phyloP scores from a whole-genome alignment of 2,113 vertebrate genomes.

The Telmatochromis sp. region DNA sequence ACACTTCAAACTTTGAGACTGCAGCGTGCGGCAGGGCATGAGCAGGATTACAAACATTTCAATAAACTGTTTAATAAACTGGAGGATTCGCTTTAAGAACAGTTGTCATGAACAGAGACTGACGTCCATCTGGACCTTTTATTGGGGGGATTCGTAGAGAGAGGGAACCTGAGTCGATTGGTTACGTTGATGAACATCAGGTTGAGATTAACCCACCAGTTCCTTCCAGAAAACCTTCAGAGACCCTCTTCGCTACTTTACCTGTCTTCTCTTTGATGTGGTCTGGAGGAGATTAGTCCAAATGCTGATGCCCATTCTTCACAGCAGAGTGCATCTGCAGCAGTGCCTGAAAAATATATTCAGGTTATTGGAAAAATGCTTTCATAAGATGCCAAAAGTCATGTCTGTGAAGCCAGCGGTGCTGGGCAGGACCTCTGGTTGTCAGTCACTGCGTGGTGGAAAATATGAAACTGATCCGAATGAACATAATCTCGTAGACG shows the following conservation, averaged over 20 bases:
- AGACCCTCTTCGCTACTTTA: constrained; percentile 11
- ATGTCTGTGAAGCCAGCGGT: not conserved
- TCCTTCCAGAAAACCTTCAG: constrained; percentile 27
- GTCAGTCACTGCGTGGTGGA: not conserved
- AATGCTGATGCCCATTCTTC: not conserved
- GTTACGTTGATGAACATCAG: constrained; percentile 13
- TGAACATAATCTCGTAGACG: rapidly evolving
- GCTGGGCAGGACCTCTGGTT: not conserved
- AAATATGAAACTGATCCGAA: not conserved
- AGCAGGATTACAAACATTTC: not conserved
- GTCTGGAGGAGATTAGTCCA: constrained; percentile 22
- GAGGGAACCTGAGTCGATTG: not conserved
- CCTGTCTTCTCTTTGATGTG: constrained; percentile 25
- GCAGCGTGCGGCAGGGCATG: not conserved
- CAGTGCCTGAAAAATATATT: not conserved
- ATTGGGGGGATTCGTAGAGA: not conserved
- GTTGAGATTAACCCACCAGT: constrained; percentile 12
- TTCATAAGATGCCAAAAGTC: not conserved
- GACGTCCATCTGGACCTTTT: not conserved
- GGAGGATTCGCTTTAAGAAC: not conserved
- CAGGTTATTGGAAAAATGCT: not conserved
- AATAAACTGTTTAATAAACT: not conserved
- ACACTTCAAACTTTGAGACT: not conserved
- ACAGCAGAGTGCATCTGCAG: not conserved
- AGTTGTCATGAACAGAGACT: not conserved